phyloP scores from a whole-genome alignment of 1,140 invertebrate species.

The Aphidius gifuensis region DNA sequence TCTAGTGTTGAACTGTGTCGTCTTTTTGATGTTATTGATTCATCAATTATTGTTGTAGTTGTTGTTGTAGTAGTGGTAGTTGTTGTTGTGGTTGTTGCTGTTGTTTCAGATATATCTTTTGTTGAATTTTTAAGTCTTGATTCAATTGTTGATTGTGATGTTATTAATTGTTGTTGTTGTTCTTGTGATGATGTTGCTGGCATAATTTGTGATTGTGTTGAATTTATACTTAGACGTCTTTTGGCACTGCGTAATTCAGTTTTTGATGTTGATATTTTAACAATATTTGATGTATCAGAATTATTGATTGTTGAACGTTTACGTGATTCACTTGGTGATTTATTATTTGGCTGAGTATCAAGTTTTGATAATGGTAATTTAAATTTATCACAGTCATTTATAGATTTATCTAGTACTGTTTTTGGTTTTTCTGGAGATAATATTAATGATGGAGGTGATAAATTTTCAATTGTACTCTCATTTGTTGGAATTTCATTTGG shows the following conservation, averaged over 20 bases:
- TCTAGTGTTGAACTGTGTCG: conserved; percentile 39
- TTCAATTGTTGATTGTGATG: neutral
- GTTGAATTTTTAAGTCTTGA: neutral
- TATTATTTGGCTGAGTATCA: no score
- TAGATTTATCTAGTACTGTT: no score
- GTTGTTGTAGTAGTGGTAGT: neutral
- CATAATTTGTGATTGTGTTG: conserved; percentile 21
- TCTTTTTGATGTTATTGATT: conserved; percentile 28
- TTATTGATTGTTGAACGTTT: no score
- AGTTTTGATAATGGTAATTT: no score
- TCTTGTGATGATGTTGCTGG: conserved; percentile 1
- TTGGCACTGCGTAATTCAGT: conserved; percentile 18
- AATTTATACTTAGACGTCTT: conserved; percentile 23
- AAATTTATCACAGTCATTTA: no score
- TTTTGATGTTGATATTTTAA: neutral
- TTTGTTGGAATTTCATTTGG: no score
- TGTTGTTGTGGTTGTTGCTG: neutral
- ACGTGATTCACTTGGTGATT: no score
- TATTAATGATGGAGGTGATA: no score
- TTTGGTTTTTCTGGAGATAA: no score
- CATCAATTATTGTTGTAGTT: neutral
- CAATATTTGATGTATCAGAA: no score
- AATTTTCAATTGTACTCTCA: no score
- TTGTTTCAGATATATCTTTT: conserved; percentile 8
- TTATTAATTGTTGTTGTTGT: no score